These are phyloP conservation scores for Anas capensis DNA, from an alignment of 2,797 vertebrate species.

Conservation along the genomic window DNA sequence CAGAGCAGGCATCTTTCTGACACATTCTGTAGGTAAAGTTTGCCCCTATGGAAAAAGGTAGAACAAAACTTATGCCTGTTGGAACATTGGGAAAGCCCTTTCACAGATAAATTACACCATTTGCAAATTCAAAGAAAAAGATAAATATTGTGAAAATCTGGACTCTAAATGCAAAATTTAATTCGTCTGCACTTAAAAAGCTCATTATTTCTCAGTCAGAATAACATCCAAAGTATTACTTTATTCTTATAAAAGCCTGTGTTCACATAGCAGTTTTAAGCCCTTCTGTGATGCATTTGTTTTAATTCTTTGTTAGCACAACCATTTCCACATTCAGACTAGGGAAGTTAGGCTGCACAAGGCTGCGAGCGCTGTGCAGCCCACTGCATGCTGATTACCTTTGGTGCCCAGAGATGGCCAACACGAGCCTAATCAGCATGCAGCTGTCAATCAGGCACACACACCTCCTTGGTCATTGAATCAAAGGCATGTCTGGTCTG, in stretches of 20 bases:
- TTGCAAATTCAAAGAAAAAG: background rate
- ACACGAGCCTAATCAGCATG: background rate
- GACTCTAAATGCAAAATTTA: background rate
- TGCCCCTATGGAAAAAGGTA: background rate
- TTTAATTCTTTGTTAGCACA: background rate
- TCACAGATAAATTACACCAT: background rate
- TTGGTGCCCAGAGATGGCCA: background rate
- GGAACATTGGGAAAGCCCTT: background rate
- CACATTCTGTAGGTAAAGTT: background rate
- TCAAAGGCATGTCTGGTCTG: background rate
- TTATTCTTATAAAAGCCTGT: background rate
- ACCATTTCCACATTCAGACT: background rate
- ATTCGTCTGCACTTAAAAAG: background rate
- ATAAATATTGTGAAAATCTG: background rate
- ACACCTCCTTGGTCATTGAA: background rate
- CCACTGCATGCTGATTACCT: background rate
- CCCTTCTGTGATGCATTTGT: background rate
- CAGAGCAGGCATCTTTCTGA: rapidly evolving
- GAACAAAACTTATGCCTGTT: background rate
- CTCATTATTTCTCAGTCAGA: background rate
- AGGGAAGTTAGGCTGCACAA: background rate
- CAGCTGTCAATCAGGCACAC: background rate
- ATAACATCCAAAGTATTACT: background rate
- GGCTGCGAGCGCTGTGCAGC: rapidly evolving
- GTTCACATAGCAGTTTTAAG: background rate